Evolutionary conservation across 2,113 vertebrate species (phyloP).

Genomic region (Regulus satrapa): DNA sequence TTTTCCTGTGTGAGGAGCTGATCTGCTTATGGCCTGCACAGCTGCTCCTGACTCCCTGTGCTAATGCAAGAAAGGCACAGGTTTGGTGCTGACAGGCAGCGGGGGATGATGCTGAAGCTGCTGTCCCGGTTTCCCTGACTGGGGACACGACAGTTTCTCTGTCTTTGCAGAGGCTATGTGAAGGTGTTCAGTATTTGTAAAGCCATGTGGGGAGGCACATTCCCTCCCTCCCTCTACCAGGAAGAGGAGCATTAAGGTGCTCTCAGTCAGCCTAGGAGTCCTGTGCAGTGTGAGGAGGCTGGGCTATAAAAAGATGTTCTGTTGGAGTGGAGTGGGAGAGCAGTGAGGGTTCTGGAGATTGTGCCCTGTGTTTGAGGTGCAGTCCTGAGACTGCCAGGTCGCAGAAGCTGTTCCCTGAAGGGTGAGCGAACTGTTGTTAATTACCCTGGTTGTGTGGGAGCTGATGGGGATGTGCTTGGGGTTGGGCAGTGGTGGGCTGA

Average conservation of each 20-base stretch:
- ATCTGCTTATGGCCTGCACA: not conserved
- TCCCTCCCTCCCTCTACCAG: not conserved
- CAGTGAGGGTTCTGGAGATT: not conserved
- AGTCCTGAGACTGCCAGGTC: not conserved
- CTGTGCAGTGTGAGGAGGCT: not conserved
- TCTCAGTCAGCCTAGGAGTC: not conserved
- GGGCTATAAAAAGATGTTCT: not conserved
- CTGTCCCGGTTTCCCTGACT: not conserved
- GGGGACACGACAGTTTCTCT: not conserved
- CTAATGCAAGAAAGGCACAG: not conserved
- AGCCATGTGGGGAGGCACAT: not conserved
- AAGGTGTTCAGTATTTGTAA: not conserved
- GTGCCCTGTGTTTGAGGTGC: not conserved
- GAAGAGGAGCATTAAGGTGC: not conserved
- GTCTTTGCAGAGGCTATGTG: not conserved
- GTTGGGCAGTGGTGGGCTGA: not conserved
- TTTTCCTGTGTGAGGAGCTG: not conserved
- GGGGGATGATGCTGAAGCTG: not conserved
- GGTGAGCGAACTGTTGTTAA: not conserved
- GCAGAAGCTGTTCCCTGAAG: not conserved
- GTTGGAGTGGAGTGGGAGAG: not conserved
- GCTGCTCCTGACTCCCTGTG: not conserved
- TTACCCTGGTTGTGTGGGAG: not conserved
- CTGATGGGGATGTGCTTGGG: not conserved
- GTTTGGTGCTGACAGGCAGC: not conserved